Evolutionary conservation across 2,888 invertebrate genomes (phyloP), one percentile per base, ranked within the genome.

Genomic region (Xanthia togata): DNA sequence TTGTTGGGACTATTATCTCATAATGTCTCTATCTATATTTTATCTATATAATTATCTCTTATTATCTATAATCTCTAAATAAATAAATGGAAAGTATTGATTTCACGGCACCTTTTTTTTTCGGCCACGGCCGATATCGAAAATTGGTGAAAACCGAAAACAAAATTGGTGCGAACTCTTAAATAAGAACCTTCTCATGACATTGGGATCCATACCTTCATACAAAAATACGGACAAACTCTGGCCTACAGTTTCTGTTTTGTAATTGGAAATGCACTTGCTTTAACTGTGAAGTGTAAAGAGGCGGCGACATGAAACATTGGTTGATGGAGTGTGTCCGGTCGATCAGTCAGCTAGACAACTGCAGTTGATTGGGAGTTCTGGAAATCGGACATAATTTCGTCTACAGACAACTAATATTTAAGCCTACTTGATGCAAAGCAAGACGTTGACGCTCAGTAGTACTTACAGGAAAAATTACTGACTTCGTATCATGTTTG

Each of bases 281-380:
- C 44, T 1, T 1, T 17, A 59, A 20, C 9, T 60, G 20, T 31
- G 60, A 31, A 60, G 11, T 14, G 23, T 38, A 17, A n/a, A 62
- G 14, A 62, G 62, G 12, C 8, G 23, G 20, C 3, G 62, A 23
- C 23, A 12, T 38, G 14, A 38, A 23, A 62, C n/a, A 63, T 38
- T 63, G 4, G n/a, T 63, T 17, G 63, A n/a, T 63, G 38, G n/a
- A 14, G 62, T n/a, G 38, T 38, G n/a, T 38, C 14, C 38, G 14
- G 50, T 23, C 50, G 23, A 50, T 50, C 50, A 9, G 31, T 31
- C 31, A 31, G 31, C 31, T 31, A 23, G 26, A 60, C 47, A 31
- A 41, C n/a, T 73, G 17, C 20, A 57, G 14, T 31, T 38, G 23
- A 73, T 60, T 50, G 47, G 17, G 14, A 73, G 38, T 31, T 62